Evolutionary conservation across 2,113 vertebrate genomes (phyloP), one percentile per base, ranked within the genome.

Genomic region (Cercopithecus mona): DNA sequence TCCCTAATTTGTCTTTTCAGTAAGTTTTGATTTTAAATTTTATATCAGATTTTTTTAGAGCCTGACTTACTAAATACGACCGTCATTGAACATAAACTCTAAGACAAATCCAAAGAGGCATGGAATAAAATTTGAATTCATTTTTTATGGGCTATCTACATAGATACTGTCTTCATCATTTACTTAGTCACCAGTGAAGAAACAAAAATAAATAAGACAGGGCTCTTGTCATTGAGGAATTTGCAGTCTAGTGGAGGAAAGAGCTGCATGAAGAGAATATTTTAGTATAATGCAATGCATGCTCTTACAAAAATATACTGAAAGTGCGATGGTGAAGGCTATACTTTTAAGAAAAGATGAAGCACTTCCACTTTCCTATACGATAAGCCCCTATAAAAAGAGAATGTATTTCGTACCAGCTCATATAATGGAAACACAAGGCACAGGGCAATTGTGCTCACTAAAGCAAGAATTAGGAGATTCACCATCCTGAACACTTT

Each of bases 41-140:
- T 78, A 48, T 32, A 8, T 9, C 22, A 73, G 35, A 89, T 85
- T 80, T 35, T 86, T 61, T 5, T 13, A 38, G 22, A 45, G 23
- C 88, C 40, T 66, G 43, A 55, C 48, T 66, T 96, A 50, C 17
- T 73, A 64, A 38, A 30, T 50, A 32, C 27, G 35, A 89, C 22
- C 20, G 16, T 22, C 38, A 14, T 52, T 86, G 85, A 81, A 79
- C 10, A 35, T 72, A 52, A 50, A 6, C 25, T 84, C 30, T 96
- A 66, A 84, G 10, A n/a, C 38, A 90, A 97, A 87, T 55, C n/a
- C 80, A 90, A 55, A 89, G 40, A 83, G 52, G 73, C 8, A 35
- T 2, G 32, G n/a, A 43, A n/a, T 79, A 20, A 79, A 86, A 50
- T 57, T 48, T 57, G 75, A 57, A 76, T 43, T 89, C 48, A 8